These are phyloP conservation scores for Hestina assimilis DNA, from an alignment of 1,140 invertebrate genomes.

Conservation along the genomic window DNA sequence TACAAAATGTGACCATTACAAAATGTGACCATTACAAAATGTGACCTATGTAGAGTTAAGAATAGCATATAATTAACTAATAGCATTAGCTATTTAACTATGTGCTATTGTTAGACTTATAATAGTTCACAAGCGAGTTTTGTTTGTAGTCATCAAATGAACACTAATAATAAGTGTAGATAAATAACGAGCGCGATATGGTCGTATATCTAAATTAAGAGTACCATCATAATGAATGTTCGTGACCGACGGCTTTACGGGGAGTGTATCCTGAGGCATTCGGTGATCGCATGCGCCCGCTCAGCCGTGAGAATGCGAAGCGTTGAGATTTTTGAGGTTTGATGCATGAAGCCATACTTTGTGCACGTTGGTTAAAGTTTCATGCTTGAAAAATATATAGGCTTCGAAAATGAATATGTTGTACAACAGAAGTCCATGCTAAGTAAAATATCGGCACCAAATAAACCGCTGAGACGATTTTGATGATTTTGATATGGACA, in stretches of 20 bases:
- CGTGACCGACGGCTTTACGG: slow-evolving; percentile 23
- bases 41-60: too few species aligned
- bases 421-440: background rate
- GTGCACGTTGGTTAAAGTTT: background rate
- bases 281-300: slow-evolving; percentile 7
- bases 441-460: background rate
- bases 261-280: slow-evolving; percentile 21
- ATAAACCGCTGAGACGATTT: background rate
- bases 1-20: too few species aligned
- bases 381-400: background rate
- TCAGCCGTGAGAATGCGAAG: slow-evolving; percentile 18
- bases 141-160: background rate
- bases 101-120: background rate
- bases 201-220: slow-evolving; percentile 32
- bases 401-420: too few species aligned
- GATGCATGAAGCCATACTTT: slow-evolving; percentile 3
- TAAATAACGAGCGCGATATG: slow-evolving; percentile 23
- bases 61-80: too few species aligned
- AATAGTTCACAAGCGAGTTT: background rate
- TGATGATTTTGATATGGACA: too few species aligned
- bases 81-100: too few species aligned
- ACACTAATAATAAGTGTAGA: slow-evolving; percentile 8
- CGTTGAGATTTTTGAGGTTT: slow-evolving; percentile 3
- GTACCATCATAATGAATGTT: slow-evolving; percentile 28
- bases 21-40: too few species aligned